Evolutionary conservation across 2,113 vertebrate species (phyloP).

Genomic region (Ornithorhynchus anatinus): DNA sequence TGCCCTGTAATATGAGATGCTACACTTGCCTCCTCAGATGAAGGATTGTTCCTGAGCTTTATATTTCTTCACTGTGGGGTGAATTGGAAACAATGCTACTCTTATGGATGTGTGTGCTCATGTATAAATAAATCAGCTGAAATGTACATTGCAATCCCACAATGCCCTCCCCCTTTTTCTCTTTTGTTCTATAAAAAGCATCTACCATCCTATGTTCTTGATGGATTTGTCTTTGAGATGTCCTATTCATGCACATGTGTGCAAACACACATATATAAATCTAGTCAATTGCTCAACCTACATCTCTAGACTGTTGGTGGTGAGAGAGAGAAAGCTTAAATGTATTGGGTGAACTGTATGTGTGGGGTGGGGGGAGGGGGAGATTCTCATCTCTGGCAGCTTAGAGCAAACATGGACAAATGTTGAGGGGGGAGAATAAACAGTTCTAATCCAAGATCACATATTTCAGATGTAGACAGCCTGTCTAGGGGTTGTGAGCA

Average conservation of each 20-base stretch:
- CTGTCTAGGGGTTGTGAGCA: neutral
- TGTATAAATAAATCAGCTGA: conserved; percentile 4
- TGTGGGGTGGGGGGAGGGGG: neutral
- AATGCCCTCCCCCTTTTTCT: neutral
- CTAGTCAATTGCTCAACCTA: neutral
- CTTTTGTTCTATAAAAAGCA: neutral
- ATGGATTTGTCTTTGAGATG: neutral
- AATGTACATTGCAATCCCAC: neutral
- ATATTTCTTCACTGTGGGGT: neutral
- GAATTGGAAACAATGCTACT: neutral
- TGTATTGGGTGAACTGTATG: too few relatives aligned
- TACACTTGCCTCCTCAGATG: neutral
- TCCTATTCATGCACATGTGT: neutral
- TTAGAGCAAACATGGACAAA: too few relatives aligned
- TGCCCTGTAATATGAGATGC: too few relatives aligned
- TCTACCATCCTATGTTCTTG: neutral
- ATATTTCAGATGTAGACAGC: neutral
- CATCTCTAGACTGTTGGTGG: neutral
- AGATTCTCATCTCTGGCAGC: too few relatives aligned
- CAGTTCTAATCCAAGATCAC: neutral
- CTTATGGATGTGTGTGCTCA: neutral
- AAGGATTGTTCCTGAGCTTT: neutral
- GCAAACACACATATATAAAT: too few relatives aligned
- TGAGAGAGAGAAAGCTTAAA: neutral
- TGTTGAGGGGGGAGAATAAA: too few relatives aligned